Evolutionary conservation across 1,140 invertebrate species (phyloP), one percentile per base, ranked within the genome.

Genomic region (Triops longicaudatus): DNA sequence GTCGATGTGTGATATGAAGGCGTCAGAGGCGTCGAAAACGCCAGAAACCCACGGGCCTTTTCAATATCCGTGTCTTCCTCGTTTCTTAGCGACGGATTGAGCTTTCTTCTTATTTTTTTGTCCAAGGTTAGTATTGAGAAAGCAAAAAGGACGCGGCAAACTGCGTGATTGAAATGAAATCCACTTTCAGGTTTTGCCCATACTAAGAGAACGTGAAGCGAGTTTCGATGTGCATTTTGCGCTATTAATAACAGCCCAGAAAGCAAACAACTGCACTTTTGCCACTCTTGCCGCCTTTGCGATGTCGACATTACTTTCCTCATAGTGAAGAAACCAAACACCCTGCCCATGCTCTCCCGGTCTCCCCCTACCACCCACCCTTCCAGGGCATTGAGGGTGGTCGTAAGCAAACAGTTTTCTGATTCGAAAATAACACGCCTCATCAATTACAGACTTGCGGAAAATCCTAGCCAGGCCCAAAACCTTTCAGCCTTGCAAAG

Each of bases 51-150:
- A 63, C 22, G 50, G 50, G 50, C 50, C 50, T 14, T 63, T 63
- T 63, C 50, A 63, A 63, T 63, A 63, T 63, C 50, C 50, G 14
- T 22, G 50, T 63, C 50, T 63, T 63, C 50, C 50, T 63, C 50
- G 50, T 63, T 63, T 63, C 50, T 63, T 22, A 22, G n/a, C 50
- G 50, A 63, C 50, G 50, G 50, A 63, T 63, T 63, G 50, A n/a
- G 50, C 22, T 22, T 63, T 14, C 7, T 12, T 63, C 22, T 63
- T 14, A 14, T 63, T 63, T 22, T 22, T 22, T 10, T 63, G 17
- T 63, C n/a, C 6, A n/a, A n/a, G 14, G 17, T 22, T 14, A 63
- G 50, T 0, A 12, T 37, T 7, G 31, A 37, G 31, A 63, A 63
- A 63, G 4, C 1, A 17, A 63, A 22, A 17, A 22, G 14, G 14